Base-by-base conservation (phyloP, 2,888 invertebrate species). In the Tetheella fluctuosa region DNA sequence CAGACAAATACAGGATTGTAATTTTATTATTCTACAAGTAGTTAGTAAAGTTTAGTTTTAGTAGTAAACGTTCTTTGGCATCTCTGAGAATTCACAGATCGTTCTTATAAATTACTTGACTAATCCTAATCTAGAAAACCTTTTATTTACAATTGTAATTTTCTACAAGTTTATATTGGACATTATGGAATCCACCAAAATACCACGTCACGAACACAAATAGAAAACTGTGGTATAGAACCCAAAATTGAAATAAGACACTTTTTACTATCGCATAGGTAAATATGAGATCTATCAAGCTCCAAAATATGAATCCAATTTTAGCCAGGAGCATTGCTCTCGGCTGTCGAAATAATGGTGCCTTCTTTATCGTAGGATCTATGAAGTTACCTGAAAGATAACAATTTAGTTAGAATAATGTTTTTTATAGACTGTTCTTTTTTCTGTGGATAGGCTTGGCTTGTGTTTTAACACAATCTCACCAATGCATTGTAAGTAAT, bases 251-350 rank as follows among this genome's bases (percentile, higher is more conserved):
- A 67, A 94, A 94, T 30, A 91, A 25, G 57, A 82, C 72, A 63
- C 85, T 91, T 13, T 82, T 82, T 2, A 91, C 75, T 23, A 95
- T 75, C 15, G 86, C 82, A 59, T 93, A 94, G 1, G 90, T 71
- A 59, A 94, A 91, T 25, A 94, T 60, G 28, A 91, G 69, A 60
- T 95, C 94, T 63, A 96, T 79, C 7, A 92, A 25, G 13, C 95
- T 95, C 96, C 96, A 96, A 78, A 96, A 95, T 23, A 94, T 70
- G 53, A 96, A 93, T 2, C 95, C 95, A 59, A 85, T 54, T 70
- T 84, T 85, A 0, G 92, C 89, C 17, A 69, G 61, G 7, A 68
- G 56, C 56, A 92, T 69, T 0, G 89, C 77, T 54, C 87, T 81
- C 15, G 89, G 79, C 17, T 70, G 57, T 62, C 87, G 77, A 65